phyloP scores from a whole-genome alignment of 2,888 invertebrate genomes.

The Heliconius ethilla region DNA sequence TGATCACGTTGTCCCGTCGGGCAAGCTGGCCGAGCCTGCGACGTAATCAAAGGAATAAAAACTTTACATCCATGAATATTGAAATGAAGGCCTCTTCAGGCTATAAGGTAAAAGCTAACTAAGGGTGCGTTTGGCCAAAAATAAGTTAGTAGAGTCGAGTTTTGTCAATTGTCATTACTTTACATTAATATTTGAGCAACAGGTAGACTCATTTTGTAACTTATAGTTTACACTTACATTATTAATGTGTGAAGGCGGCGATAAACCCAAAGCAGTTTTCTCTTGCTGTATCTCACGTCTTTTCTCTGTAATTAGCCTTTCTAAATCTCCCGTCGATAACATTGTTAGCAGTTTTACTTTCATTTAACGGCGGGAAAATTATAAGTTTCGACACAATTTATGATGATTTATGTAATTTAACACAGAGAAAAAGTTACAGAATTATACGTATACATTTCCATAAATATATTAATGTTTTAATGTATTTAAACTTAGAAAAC shows the following conservation, averaged over 20 bases:
- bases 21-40: slow-evolving; percentile 34
- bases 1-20: slow-evolving; percentile 6
- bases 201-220: slow-evolving; percentile 34
- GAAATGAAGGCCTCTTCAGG: background rate
- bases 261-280: slow-evolving; percentile 64
- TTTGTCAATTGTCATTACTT: slow-evolving; percentile 7
- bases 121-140: background rate
- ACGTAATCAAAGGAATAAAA: slow-evolving; percentile 7
- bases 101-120: background rate
- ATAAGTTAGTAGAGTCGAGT: slow-evolving; percentile 31
- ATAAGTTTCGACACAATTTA: slow-evolving; percentile 11
- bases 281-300: slow-evolving; percentile 73
- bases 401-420: background rate
- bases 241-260: slow-evolving; percentile 40
- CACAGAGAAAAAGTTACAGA: background rate
- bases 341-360: slow-evolving; percentile 62
- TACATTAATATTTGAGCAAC: slow-evolving; percentile 40
- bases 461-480: background rate
- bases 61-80: slow-evolving; percentile 1
- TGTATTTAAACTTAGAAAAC: background rate
- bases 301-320: slow-evolving; percentile 74
- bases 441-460: background rate
- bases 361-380: slow-evolving; percentile 54
- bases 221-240: slow-evolving; percentile 51
- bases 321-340: slow-evolving; percentile 69